Percentiles rank a stretch among this genome's conserved stretches.
Conservation (phyloP, 2,797 vertebrate genomes). For the Acrossocheilus wenchowensis region DNA sequence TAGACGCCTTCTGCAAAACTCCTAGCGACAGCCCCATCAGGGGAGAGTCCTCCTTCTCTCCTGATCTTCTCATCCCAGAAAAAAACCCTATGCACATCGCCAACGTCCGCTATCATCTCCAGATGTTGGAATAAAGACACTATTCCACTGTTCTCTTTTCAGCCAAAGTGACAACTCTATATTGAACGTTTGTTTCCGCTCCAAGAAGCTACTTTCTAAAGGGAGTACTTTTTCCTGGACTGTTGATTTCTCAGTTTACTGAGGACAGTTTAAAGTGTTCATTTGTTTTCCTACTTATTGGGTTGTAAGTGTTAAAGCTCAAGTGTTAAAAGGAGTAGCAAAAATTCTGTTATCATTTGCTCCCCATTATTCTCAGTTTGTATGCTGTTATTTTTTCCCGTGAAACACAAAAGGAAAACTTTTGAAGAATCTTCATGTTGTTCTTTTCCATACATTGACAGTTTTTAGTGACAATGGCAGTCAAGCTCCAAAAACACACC, state of each 20-base stretch:
- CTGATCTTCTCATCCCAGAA: conserved; percentile 59
- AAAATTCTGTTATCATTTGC: not conserved
- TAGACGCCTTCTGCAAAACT: conserved; percentile 93
- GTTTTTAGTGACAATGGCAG: not conserved
- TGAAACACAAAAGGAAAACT: not conserved
- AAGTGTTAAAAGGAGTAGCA: not conserved
- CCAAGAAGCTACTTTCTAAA: conserved; percentile 37
- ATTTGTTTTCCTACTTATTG: conserved; percentile 51
- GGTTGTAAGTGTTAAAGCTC: not conserved
- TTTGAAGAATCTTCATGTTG: not conserved
- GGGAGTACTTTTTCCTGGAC: conserved; percentile 44
- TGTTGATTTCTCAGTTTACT: conserved; percentile 48
- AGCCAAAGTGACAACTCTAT: conserved; percentile 72
- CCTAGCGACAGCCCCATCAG: conserved; percentile 86
- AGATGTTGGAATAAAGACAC: conserved; percentile 39
- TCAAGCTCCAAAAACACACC: not conserved
- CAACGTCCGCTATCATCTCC: conserved; percentile 47
- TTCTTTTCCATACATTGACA: not conserved
- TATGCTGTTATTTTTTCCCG: not conserved
- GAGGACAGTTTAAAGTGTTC: conserved; percentile 58
- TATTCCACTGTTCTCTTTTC: conserved; percentile 68
- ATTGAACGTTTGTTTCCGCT: conserved; percentile 24
- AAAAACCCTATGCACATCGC: conserved; percentile 42
- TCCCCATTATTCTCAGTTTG: not conserved
- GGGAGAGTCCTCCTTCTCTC: conserved; percentile 68